These are phyloP conservation scores for Formica selysi DNA, from an alignment of 1,140 invertebrate genomes.

Conservation along the genomic window DNA sequence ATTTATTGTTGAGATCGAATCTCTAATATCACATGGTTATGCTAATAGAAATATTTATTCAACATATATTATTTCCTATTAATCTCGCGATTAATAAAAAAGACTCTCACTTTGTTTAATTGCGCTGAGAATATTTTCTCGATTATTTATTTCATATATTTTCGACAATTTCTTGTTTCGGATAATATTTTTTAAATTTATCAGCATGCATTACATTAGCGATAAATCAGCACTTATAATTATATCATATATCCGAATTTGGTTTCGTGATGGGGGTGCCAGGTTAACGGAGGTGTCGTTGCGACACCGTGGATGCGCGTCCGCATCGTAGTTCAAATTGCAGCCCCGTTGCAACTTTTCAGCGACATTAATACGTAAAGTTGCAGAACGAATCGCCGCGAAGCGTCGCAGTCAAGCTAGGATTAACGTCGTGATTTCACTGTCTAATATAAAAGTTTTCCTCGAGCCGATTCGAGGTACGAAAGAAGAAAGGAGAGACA, in stretches of 20 bases:
- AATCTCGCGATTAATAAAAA: conserved; percentile 13
- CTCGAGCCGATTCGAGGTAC: not conserved
- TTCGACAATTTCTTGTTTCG: not conserved
- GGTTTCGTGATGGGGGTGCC: too few species aligned
- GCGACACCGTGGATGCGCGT: not conserved
- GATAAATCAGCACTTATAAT: too few species aligned
- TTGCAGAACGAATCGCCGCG: conserved; percentile 53
- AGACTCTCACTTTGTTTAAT: not conserved
- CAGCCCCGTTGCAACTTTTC: conserved; percentile 46
- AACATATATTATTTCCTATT: not conserved
- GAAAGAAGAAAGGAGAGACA: conserved; percentile 13
- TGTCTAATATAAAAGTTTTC: conserved; percentile 76
- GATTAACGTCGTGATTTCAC: conserved; percentile 74
- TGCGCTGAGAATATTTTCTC: not conserved
- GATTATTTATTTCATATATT: not conserved
- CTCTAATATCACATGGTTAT: not conserved
- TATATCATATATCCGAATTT: too few species aligned
- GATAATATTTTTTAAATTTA: not conserved
- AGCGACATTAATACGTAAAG: conserved; percentile 50
- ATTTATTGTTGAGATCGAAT: conserved; percentile 32
- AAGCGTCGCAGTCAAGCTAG: conserved; percentile 47
- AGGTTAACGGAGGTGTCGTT: conserved; percentile 1
- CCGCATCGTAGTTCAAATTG: conserved; percentile 45
- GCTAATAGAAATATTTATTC: too few species aligned
- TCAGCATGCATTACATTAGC: too few species aligned